Base-by-base conservation (phyloP, 2,113 vertebrate genomes). In the Myotis yumanensis region DNA sequence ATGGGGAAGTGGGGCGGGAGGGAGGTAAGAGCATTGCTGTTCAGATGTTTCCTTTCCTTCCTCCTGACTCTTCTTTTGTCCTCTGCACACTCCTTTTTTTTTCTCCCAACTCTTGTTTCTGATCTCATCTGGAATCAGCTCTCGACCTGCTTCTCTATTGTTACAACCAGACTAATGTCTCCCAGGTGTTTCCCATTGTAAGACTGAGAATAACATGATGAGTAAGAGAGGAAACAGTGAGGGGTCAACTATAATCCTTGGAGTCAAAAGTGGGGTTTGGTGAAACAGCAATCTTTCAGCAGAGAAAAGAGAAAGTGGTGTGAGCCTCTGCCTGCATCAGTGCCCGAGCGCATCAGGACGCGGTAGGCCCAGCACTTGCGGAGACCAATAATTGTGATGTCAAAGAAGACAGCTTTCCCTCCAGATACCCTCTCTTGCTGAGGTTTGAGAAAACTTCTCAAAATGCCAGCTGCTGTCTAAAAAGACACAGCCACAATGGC, bases 131-230 rank as follows among this genome's bases (percentile, higher is more conserved):
- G 76, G 81, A 85, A 62, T 80, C 9, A 15, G 52, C 84, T 87
- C 62, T 76, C 93, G 93, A 93, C 85, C 88, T 90, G 72, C 15
- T 69, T 66, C 40, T 95, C 92, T 95, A 92, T 96, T 97, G 90
- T 95, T 81, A 93, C 43, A 28, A 73, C 32, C 10, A n/a, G 75
- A 40, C 73, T 95, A 90, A 96, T 93, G 79, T 64, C 90, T 96
- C 79, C 95, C 97, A 97, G 97, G 96, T 97, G 97, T 93, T 97
- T 97, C 97, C 95, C 51, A 72, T 79, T 64, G 28, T 35, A 86
- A 86, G 73, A 12, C 46, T 37, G 85, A 46, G 22, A 86, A 68
- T 66, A 83, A 73, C 54, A 90, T 5, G 25, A 52, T 82, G 62
- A 79, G 62, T 51, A 59, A 90, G 68, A 81, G 40, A 94, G 87